Evolutionary conservation across 2,888 invertebrate genomes (phyloP), one percentile per base, ranked within the genome.

Genomic region (Parnassius mnemosyne): DNA sequence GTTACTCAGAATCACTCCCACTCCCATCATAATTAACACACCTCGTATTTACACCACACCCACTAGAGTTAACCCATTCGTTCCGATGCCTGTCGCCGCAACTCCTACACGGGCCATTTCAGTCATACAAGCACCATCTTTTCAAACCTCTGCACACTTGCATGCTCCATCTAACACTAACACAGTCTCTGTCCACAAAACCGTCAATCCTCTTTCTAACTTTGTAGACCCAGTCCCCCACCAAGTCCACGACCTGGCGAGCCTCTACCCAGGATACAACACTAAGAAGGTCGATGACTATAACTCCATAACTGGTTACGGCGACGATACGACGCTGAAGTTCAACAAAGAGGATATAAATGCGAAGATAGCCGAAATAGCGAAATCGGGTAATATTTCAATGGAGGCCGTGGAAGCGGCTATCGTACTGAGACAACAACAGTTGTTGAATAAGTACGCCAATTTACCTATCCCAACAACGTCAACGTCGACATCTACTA

Each of bases 391-490:
- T 13, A 97, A 97, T 75, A 94, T 96, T 25, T 95, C 95, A 0
- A 94, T 95, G 77, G 95, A 95, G 64, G 95, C 95, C 9, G 93
- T 96, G 3, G 95, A 96, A 74, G 94, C 95, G 10, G 96, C 96
- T 0, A 94, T 96, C 59, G 89, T 94, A 5, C 83, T 95, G 69
- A 89, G 94, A 53, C 95, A 95, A 69, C 94, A 95, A 71, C 95
- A 96, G 78, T 76, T 95, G 66, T 75, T 94, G 74, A 93, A 91
- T 55, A 94, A 94, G 72, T 94, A 89, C 73, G 85, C 91, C 0
- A 92, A 83, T 54, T 74, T 91, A 44, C 84, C 87, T 34, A 69
- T 91, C 61, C 81, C 92, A 1, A 85, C 90, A 0, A 88, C 92
- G 0, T 87, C 93, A 0, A 90, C 93, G 0, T 90, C 91, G 0